Evolutionary conservation across 2,113 vertebrate genomes (phyloP), one percentile per base, ranked within the genome.

Genomic region (Laticauda laticaudata): DNA sequence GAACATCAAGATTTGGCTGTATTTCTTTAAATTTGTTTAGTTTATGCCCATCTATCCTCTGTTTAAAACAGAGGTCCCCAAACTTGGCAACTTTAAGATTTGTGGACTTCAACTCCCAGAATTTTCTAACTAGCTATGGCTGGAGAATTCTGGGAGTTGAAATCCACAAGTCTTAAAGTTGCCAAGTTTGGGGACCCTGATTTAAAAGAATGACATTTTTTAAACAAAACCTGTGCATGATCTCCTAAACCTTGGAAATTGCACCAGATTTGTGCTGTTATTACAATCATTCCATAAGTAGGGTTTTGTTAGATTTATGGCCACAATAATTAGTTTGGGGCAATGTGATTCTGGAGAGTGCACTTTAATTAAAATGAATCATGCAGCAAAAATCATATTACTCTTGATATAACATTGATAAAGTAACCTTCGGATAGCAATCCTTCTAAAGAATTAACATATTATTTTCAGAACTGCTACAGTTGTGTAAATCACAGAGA

Each of bases 351-450:
- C 87, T 88, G 34, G 39, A 91, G 3, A 57, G 53, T 93, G 90
- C 86, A 89, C 54, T 89, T 91, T 87, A 88, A 91, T 89, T 91
- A 89, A 53, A 89, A 85, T 45, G 43, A 61, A 85, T 88, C 86
- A 89, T 85, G 86, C 61, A 89, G 39, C 39, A 91, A 91, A 43
- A 53, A 59, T 57, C 53, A 85, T 89, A 93, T 85, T 51, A 34
- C 53, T 61, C 51, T 88, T 91, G 55, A 93, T 51, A 45, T 15
- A 81, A 89, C 57, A 91, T 8, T 57, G 87, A 85, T 88, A 54
- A 39, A 85, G 85, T 57, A 81, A 64, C 18, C n/a, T 91, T 48
- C 55, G 88, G 86, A 61, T 81, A 39, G 15, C 7, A 39, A 81
- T 81, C 69, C 34, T 81, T 39, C 69, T 81, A 21, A 81, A 59